These are phyloP conservation scores for Alcedo atthis DNA, from an alignment of 2,797 vertebrate genomes.

Conservation along the genomic window DNA sequence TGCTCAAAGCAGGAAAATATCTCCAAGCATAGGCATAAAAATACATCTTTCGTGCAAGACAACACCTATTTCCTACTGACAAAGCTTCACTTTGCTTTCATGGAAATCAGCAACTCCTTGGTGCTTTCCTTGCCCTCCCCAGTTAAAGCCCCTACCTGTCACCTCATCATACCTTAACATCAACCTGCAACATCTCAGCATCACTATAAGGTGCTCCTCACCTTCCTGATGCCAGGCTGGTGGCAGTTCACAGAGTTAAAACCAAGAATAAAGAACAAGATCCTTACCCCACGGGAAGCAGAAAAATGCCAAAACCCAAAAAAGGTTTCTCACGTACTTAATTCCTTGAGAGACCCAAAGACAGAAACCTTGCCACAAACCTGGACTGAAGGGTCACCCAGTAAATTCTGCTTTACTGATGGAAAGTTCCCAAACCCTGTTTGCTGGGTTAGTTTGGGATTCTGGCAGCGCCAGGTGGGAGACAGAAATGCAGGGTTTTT, in stretches of 20 bases:
- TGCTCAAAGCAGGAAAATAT: neutral
- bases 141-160: neutral
- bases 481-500: neutral
- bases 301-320: neutral
- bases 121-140: neutral
- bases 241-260: neutral
- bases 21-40: neutral
- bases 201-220: neutral
- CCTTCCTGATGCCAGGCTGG: neutral
- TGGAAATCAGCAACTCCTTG: neutral
- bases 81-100: neutral
- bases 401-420: neutral
- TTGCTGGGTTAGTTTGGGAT: neutral
- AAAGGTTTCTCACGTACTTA: neutral
- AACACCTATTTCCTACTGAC: neutral
- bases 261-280: neutral
- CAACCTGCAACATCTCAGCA: neutral
- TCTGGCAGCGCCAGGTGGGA: neutral
- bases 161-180: neutral
- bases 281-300: neutral
- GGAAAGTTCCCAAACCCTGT: constrained; percentile 35
- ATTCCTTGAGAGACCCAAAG: neutral
- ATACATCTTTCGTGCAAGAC: neutral
- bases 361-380: constrained; percentile 14
- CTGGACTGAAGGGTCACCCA: constrained; percentile 7